These are phyloP conservation scores for Limnodromus scolopaceus DNA, from an alignment of 2,797 vertebrate species.

Conservation along the genomic window DNA sequence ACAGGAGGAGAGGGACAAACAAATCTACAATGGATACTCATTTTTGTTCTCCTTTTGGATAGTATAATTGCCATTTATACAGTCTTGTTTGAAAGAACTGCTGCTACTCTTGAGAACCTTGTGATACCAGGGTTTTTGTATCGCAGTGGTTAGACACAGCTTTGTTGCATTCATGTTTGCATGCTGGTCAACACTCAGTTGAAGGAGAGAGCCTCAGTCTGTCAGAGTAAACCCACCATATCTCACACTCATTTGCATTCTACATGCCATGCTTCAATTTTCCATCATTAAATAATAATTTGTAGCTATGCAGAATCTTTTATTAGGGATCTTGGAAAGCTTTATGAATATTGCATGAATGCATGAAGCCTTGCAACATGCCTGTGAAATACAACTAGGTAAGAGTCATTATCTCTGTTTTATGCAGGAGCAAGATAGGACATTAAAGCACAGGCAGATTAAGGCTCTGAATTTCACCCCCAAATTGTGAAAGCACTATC, in stretches of 20 bases:
- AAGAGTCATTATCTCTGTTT: background rate
- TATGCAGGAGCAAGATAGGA: background rate
- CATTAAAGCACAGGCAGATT: background rate
- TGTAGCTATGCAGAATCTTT: background rate
- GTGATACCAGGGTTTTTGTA: background rate
- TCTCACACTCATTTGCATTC: slow-evolving; percentile 7
- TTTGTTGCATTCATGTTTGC: background rate
- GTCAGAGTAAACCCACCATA: background rate
- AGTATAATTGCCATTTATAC: background rate
- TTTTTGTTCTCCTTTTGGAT: background rate
- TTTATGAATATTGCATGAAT: slow-evolving; percentile 30
- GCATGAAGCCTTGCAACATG: background rate
- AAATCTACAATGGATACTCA: background rate
- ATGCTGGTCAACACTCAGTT: background rate
- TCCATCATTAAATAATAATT: slow-evolving; percentile 12
- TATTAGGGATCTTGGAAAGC: slow-evolving; percentile 10
- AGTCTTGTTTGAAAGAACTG: background rate
- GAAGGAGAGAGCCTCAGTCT: background rate
- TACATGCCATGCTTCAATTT: background rate
- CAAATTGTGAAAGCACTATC: background rate
- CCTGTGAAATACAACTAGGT: background rate
- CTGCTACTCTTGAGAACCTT: background rate
- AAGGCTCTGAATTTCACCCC: background rate
- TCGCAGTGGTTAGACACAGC: background rate
- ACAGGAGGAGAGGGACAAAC: background rate